A percentile compares a stretch with the other conserved stretches of the same genome.
These are phyloP conservation scores for Anarrhichthys ocellatus DNA, from an alignment of 2,113 vertebrate species.

Conservation along the genomic window DNA sequence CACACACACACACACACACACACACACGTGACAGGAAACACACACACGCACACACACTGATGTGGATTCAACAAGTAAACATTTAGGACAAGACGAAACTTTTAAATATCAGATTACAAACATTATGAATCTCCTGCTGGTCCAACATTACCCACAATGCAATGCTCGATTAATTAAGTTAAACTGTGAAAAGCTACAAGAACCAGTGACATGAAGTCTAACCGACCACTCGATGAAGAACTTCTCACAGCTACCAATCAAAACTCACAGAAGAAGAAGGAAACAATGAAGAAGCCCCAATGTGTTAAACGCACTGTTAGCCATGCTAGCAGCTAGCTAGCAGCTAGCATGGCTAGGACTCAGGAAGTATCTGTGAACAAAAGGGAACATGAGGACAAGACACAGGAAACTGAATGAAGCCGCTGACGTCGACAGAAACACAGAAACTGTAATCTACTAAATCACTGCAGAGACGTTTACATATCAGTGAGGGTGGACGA, in stretches of 20 bases:
- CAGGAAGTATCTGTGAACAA: background rate
- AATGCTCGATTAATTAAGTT: background rate
- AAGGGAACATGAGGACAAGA: slow-evolving; percentile 13
- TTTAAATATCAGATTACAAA: background rate
- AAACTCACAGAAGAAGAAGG: background rate
- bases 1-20: slow-evolving; percentile 12
- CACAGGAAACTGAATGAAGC: background rate
- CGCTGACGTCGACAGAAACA: background rate
- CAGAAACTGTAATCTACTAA: background rate
- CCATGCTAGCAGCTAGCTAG: background rate
- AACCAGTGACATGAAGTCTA: too few species aligned
- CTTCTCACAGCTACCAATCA: background rate
- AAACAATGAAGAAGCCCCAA: background rate
- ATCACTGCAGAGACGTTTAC: too few species aligned
- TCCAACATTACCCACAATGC: too few species aligned
- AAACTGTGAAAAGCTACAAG: too few species aligned
- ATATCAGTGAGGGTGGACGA: background rate
- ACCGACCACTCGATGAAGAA: background rate
- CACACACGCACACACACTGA: background rate
- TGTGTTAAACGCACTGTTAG: background rate
- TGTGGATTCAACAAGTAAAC: background rate
- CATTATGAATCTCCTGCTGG: background rate
- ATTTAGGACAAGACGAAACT: background rate
- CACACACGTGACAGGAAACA: slow-evolving; percentile 1
- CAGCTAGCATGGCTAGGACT: background rate